Base-by-base conservation (phyloP, 1,140 invertebrate species). In the Samia ricini region DNA sequence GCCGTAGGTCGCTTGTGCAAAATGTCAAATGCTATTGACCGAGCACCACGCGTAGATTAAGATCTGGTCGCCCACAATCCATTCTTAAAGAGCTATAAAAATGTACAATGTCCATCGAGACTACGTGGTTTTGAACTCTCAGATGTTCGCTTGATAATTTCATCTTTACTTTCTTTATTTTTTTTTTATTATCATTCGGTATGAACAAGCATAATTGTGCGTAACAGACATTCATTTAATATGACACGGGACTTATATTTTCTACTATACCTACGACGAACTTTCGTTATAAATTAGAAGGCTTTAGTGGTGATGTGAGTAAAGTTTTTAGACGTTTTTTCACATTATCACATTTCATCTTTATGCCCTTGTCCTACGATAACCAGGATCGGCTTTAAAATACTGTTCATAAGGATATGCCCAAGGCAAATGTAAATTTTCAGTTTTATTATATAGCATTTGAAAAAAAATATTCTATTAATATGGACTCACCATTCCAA, bases 41-140 rank as follows among this genome's bases (percentile, higher is more conserved):
- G 20, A 26, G 56, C 33, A 57, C 56, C 19, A 36, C 22, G 22
- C 22, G n/a, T 20, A 42, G 56, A 57, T 57, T 57, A 57, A 5
- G 19, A 57, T 57, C 56, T n/a, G 26, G n/a, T 33, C 56, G 33
- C 56, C 56, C 29, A 57, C 56, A 10, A 33, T 57, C 24, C 26
- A 29, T 57, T 36, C 33, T 57, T 57, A 57, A 57, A 57, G 8
- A 57, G n/a, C 12, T 18, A 57, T 29, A 57, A 33, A 57, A 57
- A 36, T 52, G 20, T 22, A 52, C 51, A 52, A 52, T 52, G 51
- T 10, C 51, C 12, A 52, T 52, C 51, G 33, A 42, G 10, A 42
- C 10, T 42, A 42, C 33, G 33, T 42, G 33, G 33, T 42, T 42
- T 42, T 15, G 1, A 42, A 12, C 15, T 42, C n/a, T 42, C 12